Conservation (phyloP, 2,888 invertebrate species). For the Diarsia mendica region DNA sequence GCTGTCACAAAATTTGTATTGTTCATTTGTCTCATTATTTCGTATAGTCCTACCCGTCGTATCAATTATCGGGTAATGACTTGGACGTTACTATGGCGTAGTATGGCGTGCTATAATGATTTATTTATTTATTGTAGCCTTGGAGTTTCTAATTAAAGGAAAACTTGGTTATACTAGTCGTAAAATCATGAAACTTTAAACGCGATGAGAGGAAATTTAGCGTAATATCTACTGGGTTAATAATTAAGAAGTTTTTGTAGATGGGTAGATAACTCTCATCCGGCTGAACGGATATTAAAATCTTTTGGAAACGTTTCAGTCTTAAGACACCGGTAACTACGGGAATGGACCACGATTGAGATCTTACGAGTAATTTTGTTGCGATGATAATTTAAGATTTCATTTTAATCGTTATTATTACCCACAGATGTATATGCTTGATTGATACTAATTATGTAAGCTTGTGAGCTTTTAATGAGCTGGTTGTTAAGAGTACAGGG, state of each 20-base stretch:
- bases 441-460: background rate
- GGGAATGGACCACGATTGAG: background rate
- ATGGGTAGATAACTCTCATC: background rate
- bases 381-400: background rate
- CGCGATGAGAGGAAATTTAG: background rate
- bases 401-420: background rate
- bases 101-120: conserved; percentile 27
- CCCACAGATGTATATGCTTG: background rate
- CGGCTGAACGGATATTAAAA: background rate
- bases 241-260: background rate
- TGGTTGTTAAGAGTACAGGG: background rate
- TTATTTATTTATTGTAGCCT: conserved; percentile 44
- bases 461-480: background rate
- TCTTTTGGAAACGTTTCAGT: background rate
- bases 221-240: background rate
- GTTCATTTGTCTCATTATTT: conserved; percentile 56
- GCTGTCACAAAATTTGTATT: conserved; percentile 39
- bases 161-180: background rate
- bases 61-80: conserved; percentile 42
- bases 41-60: conserved; percentile 14
- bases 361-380: background rate
- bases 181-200: background rate
- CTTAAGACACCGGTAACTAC: background rate
- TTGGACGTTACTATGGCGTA: conserved; percentile 20
- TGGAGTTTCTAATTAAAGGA: conserved; percentile 24